phyloP scores from a whole-genome alignment of 2,888 invertebrate species.

The Chaetogeoica ovagalla region DNA sequence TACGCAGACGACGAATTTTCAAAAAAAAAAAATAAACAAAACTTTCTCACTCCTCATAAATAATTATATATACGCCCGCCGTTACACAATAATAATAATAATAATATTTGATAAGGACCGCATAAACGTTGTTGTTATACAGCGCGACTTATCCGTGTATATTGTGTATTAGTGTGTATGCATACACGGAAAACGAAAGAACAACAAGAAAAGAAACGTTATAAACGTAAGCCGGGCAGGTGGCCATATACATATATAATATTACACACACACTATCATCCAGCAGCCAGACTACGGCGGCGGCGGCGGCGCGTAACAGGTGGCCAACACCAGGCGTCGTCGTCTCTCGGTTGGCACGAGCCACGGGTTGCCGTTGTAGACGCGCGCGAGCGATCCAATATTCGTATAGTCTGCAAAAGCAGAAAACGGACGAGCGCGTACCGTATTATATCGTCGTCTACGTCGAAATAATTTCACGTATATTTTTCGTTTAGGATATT shows the following conservation, averaged over 20 bases:
- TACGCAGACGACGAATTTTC: neutral
- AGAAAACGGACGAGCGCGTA: too few species aligned
- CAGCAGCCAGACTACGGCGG: conserved; percentile 41
- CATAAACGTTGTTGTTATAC: too few species aligned
- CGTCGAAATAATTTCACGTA: too few species aligned
- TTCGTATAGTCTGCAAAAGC: neutral
- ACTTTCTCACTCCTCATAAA: neutral
- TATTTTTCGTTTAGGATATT: neutral
- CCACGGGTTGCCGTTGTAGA: conserved; percentile 43
- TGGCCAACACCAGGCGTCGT: conserved; percentile 49
- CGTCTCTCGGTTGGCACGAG: conserved; percentile 50
- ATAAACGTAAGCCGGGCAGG: conserved; percentile 10
- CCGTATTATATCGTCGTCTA: neutral
- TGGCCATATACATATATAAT: conserved; percentile 10
- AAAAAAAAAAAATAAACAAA: too few species aligned
- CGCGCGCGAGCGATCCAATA: neutral
- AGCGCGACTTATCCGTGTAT: too few species aligned
- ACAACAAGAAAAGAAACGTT: too few species aligned
- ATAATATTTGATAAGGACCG: too few species aligned
- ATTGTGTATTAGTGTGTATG: too few species aligned
- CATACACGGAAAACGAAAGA: too few species aligned
- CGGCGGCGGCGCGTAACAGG: conserved; percentile 25
- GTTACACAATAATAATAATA: too few species aligned
- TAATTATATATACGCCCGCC: neutral
- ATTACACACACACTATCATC: conserved; percentile 6